Percentiles rank a stretch among this genome's conserved stretches.
These are phyloP conservation scores for Dinomys branickii DNA, from an alignment of 2,113 vertebrate species.

Conservation along the genomic window DNA sequence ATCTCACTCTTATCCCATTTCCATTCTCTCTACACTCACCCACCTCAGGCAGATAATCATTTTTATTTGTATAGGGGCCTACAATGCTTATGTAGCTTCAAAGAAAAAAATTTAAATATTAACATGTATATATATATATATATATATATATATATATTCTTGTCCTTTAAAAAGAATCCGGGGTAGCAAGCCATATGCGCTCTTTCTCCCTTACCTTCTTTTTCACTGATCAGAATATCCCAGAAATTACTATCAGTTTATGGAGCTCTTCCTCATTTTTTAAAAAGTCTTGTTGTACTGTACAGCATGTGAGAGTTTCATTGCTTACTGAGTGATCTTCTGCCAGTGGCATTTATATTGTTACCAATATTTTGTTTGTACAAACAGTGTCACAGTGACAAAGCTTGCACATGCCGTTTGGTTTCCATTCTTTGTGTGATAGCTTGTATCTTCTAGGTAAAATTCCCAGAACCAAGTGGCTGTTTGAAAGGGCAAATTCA, in stretches of 20 bases:
- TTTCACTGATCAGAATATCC: neutral
- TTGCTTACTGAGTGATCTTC: neutral
- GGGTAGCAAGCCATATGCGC: neutral
- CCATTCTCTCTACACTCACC: neutral
- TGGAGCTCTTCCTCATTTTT: neutral
- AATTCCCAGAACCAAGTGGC: neutral
- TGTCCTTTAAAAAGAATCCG: neutral
- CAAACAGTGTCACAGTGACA: neutral
- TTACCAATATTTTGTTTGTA: conserved; percentile 13
- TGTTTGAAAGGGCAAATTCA: neutral
- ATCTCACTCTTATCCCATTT: neutral
- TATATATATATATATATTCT: neutral
- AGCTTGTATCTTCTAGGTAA: neutral
- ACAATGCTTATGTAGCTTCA: neutral
- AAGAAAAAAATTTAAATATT: neutral
- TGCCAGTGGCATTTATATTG: neutral
- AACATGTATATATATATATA: neutral
- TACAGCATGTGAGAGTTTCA: neutral
- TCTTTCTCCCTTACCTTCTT: neutral
- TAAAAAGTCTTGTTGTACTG: neutral
- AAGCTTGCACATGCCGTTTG: neutral
- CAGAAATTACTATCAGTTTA: neutral
- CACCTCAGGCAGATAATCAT: neutral
- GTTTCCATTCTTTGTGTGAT: neutral
- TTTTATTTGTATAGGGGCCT: neutral